Evolutionary conservation across 1,140 invertebrate genomes (phyloP), one percentile per base, ranked within the genome.

Genomic region (Yoshiicerus persimilis): DNA sequence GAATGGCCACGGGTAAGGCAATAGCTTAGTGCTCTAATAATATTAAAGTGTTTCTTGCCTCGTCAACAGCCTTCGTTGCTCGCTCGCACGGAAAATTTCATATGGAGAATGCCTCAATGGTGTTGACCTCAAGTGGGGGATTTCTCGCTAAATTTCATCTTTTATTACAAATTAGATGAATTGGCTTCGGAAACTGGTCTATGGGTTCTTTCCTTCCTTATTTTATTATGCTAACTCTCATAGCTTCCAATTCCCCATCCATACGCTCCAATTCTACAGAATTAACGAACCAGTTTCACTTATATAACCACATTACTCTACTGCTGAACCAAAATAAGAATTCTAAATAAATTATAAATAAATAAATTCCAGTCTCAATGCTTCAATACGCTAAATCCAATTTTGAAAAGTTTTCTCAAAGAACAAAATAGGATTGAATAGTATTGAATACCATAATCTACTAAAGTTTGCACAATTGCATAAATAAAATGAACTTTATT

Each of bases 161-260:
- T 80, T 80, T 80, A 80, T 80, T 80, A 80, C 32, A 80, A 80
- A 80, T 80, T 80, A 80, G 30, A 34, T 38, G 75, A 80, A 80
- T 80, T 38, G 11, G 20, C 32, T 80, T 80, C 75, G 75, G 75
- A 80, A 80, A 32, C 75, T 32, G 16, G 75, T 38, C 16, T 80
- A 80, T 80, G 75, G 75, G 75, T 36, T 80, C 75, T 80, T 80
- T 80, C 75, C 75, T 80, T 80, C 75, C 75, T 80, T 80, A 80
- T 80, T 80, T 80, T 80, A 80, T 80, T 80, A 80, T 80, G 75
- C 30, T 80, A 80, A 80, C 32, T 36, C 20, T 80, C 11, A 80
- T 80, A 20, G 30, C 75, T 80, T 36, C 75, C 75, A 56, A 80
- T 80, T 80, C n/a, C 75, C 30, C 75, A 23, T n/a, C 64, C 64